Evolutionary conservation across 2,888 invertebrate genomes (phyloP).

Genomic region (Xylophagus ater): DNA sequence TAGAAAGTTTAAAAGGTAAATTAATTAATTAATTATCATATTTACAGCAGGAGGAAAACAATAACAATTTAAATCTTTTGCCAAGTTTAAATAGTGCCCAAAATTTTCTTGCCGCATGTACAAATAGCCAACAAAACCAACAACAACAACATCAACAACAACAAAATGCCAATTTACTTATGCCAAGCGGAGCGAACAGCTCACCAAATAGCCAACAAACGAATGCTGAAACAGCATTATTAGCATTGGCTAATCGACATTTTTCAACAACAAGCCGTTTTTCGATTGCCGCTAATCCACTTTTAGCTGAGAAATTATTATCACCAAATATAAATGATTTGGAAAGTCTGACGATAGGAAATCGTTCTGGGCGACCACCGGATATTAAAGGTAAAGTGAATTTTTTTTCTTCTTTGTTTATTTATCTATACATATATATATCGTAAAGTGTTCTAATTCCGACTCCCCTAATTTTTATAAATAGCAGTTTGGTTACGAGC

Average conservation of each 20-base stretch:
- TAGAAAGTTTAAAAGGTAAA: not conserved
- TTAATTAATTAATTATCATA: not conserved
- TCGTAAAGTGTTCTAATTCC: too few relatives aligned
- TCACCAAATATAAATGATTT: constrained; percentile 48
- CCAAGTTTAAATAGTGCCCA: constrained; percentile 34
- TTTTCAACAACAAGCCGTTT: constrained; percentile 49
- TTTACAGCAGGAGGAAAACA: constrained; percentile 36
- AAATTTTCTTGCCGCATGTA: constrained; percentile 24
- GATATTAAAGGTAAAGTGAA: constrained; percentile 41
- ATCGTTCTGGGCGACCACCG: constrained; percentile 22
- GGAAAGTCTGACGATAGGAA: constrained; percentile 20
- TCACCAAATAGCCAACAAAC: constrained; percentile 3
- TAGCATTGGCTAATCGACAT: constrained; percentile 21
- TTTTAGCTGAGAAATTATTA: constrained; percentile 71
- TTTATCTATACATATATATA: too few relatives aligned
- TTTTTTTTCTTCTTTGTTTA: too few relatives aligned
- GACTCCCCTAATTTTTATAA: too few relatives aligned
- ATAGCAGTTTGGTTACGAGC: too few relatives aligned
- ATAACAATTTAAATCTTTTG: constrained; percentile 35
- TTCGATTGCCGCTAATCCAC: constrained; percentile 76
- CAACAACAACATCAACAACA: constrained; percentile 10
- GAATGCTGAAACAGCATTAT: constrained; percentile 20
- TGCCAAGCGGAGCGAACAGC: constrained; percentile 12
- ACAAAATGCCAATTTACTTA: constrained; percentile 14
- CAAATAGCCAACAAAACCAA: constrained; percentile 24